Conservation (phyloP, 1,140 invertebrate species). For the Calliopsis andreniformis region DNA sequence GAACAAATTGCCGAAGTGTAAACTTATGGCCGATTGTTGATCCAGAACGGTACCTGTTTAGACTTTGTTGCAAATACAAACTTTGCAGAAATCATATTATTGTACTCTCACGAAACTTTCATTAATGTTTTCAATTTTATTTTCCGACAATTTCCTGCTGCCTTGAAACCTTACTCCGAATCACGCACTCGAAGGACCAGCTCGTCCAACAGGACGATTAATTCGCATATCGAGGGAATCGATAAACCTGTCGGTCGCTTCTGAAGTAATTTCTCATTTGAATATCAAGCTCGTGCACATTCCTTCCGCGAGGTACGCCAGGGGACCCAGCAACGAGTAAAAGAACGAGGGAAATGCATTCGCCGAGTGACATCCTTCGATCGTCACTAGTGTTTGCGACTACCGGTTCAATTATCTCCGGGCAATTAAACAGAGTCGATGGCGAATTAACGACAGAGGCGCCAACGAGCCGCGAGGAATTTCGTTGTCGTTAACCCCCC, state of each 20-base stretch:
- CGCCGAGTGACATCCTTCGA: slow-evolving; percentile 28
- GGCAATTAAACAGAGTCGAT: slow-evolving; percentile 64
- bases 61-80: too few relatives aligned
- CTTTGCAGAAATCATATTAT: too few relatives aligned
- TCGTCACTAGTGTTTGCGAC: slow-evolving; percentile 43
- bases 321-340: slow-evolving; percentile 18
- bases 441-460: slow-evolving; percentile 50
- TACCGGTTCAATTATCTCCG: slow-evolving; percentile 68
- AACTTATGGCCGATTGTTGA: too few relatives aligned
- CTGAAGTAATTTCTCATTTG: slow-evolving; percentile 25
- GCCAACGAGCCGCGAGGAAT: slow-evolving; percentile 49
- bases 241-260: slow-evolving; percentile 18
- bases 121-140: too few relatives aligned
- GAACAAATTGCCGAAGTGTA: too few relatives aligned
- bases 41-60: too few relatives aligned
- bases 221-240: slow-evolving; percentile 11
- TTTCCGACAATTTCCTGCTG: too few relatives aligned
- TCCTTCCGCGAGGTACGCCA: slow-evolving; percentile 1
- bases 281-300: slow-evolving; percentile 27
- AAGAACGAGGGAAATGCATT: slow-evolving; percentile 1
- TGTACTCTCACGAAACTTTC: too few relatives aligned
- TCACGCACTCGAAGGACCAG: too few relatives aligned
- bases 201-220: slow-evolving; percentile 23
- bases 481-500: slow-evolving; percentile 61
- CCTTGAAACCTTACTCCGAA: too few relatives aligned